Conservation (phyloP, 2,888 invertebrate genomes). For the Cephus rjabovi region DNA sequence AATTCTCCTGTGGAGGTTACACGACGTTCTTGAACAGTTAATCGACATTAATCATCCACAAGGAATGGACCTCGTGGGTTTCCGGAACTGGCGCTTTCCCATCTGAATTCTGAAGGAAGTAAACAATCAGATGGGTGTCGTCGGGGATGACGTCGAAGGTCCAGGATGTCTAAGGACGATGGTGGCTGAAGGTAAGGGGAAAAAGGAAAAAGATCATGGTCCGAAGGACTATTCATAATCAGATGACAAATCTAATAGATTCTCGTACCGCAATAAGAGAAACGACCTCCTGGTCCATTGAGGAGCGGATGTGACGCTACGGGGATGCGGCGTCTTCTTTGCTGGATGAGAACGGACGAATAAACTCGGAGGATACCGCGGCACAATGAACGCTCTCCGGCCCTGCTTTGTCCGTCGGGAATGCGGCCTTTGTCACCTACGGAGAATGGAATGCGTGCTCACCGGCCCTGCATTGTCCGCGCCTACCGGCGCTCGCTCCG, state of each 20-base stretch:
- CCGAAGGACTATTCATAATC: conserved; percentile 42
- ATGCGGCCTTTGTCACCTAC: background rate
- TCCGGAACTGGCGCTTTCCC: background rate
- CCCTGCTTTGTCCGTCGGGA: background rate
- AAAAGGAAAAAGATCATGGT: conserved; percentile 8
- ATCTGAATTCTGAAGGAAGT: conserved; percentile 3
- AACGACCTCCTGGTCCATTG: background rate
- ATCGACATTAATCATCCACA: background rate
- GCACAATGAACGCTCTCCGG: background rate
- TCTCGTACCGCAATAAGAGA: conserved; percentile 17
- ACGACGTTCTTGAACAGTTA: background rate
- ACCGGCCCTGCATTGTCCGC: background rate
- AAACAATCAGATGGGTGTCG: conserved; percentile 12
- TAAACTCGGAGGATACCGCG: background rate
- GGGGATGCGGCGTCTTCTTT: background rate
- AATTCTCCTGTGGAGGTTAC: background rate
- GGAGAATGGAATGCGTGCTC: background rate
- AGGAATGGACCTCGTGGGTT: background rate
- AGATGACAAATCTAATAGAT: conserved; percentile 53
- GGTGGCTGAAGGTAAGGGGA: conserved; percentile 12
- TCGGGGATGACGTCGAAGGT: conserved; percentile 1
- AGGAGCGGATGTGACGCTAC: conserved; percentile 39
- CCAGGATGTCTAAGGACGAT: conserved; percentile 14
- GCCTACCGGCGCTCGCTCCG: background rate
- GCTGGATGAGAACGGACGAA: background rate